Evolutionary conservation across 1,140 invertebrate species (phyloP), one percentile per base, ranked within the genome.

Genomic region (Drosophila chauvacae): DNA sequence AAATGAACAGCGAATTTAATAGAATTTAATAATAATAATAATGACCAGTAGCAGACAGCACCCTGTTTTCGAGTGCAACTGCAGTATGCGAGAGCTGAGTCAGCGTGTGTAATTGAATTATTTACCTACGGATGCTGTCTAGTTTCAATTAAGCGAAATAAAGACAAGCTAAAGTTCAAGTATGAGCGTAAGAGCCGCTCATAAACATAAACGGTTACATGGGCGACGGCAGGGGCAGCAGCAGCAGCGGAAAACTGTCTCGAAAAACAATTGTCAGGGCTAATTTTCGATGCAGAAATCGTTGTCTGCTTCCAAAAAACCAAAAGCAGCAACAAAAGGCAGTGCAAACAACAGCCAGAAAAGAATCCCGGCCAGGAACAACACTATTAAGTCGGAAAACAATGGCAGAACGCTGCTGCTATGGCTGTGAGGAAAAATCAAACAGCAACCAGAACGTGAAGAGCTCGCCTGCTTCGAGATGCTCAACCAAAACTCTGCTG

Each of bases 131-230:
- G 70, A 58, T 47, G 37, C 68, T 78, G 77, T 35, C 80, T 87
- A 87, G 85, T 88, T 84, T 88, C 85, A 87, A 90, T 90, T 90
- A 90, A 80, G 84, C 26, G 68, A 84, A 88, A 88, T 80, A 83
- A 87, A 88, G 85, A 84, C 75, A 64, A 78, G 84, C 64, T 81
- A 90, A 84, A 88, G 84, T 88, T 87, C 84, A 87, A 87, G 84
- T 81, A 63, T 82, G 58, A 35, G 44, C 41, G 63, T 57, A 64
- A 33, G 62, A 33, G 61, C 20, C 57, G 7, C 57, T 79, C 68
- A 77, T 80, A 81, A 82, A 73, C 76, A 78, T 78, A 78, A 78
- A 70, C 41, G 48, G 77, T 77, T 77, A 77, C 74, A 77, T 60
- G 74, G 50, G 10, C 23, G 14, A 18, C 18, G 2, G 26, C 16